Base-by-base conservation (phyloP, 1,140 invertebrate genomes). In the Drosophila arawakana region DNA sequence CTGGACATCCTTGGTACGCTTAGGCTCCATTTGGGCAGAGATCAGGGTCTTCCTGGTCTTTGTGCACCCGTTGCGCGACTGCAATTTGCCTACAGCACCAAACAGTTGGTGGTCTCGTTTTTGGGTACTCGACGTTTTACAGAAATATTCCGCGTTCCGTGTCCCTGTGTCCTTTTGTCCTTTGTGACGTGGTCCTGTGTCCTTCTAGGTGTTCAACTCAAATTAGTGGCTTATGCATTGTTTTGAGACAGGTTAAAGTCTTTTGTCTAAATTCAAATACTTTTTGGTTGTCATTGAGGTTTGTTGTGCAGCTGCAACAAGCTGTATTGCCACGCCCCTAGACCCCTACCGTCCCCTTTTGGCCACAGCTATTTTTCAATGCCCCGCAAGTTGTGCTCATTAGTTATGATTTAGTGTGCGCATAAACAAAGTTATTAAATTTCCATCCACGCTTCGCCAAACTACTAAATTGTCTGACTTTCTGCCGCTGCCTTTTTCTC, bases 371-470 rank as follows among this genome's bases (percentile, higher is more conserved):
- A 58, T 37, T 57, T 72, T 21, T 15, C 55, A 73, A 46, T 41
- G n/a, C 25, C 39, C 21, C 49, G 49, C 61, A 55, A 78, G 61
- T 75, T 54, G 68, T 78, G 84, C 84, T 88, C 84, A 88, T 88
- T 88, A 88, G 84, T 88, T 89, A 88, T 88, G 84, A 88, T 88
- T 88, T 88, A 88, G 84, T 89, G 80, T 84, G 84, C 80, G 84
- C 84, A 88, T 88, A 88, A 88, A 88, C 84, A 88, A 88, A 88
- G 84, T 88, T 88, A 88, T 88, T 88, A 89, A 88, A 88, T 88
- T 88, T 88, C 84, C 84, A 80, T 89, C 84, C 80, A 83, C 74
- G 83, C 84, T 83, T 79, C 78, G 84, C 71, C 81, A 89, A 88
- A 88, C 84, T 89, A 89, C 84, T 88, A 88, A 88, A 88, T 86